A percentile compares a stretch with the other conserved stretches of the same genome.
phyloP scores from a whole-genome alignment of 2,113 vertebrate species.

The Neolamprologus caudopunctatus region DNA sequence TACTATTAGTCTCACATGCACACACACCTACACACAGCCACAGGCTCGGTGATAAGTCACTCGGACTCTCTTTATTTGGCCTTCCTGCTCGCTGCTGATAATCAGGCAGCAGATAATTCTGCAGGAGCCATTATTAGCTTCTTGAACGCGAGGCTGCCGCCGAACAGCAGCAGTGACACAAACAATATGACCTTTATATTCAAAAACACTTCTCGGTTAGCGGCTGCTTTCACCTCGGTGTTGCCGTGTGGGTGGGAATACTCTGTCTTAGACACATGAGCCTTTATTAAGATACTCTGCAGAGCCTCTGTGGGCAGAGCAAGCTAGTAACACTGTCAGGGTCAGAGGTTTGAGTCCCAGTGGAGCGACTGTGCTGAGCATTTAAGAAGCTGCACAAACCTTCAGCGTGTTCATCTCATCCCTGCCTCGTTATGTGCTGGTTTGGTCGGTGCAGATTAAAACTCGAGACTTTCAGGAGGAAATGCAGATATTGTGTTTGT shows the following conservation, averaged over 20 bases:
- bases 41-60: background rate
- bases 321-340: background rate
- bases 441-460: background rate
- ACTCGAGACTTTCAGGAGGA: background rate
- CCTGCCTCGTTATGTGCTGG: background rate
- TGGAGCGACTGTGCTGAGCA: background rate
- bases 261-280: background rate
- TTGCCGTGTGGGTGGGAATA: background rate
- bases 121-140: slow-evolving; percentile 8
- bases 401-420: background rate
- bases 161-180: background rate
- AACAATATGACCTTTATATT: slow-evolving; percentile 12
- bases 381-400: background rate
- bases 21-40: background rate
- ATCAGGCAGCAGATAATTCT: slow-evolving; percentile 1
- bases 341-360: background rate
- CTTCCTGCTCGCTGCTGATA: background rate
- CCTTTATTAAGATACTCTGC: background rate
- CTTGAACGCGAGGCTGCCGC: background rate
- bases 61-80: slow-evolving; percentile 11
- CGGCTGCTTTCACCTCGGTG: background rate
- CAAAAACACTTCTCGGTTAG: background rate
- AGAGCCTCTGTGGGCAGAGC: background rate
- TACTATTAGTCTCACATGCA: background rate
- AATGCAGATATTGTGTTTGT: background rate